Evolutionary conservation across 2,888 invertebrate genomes (phyloP), one percentile per base, ranked within the genome.

Genomic region (Strigamia maritima): DNA sequence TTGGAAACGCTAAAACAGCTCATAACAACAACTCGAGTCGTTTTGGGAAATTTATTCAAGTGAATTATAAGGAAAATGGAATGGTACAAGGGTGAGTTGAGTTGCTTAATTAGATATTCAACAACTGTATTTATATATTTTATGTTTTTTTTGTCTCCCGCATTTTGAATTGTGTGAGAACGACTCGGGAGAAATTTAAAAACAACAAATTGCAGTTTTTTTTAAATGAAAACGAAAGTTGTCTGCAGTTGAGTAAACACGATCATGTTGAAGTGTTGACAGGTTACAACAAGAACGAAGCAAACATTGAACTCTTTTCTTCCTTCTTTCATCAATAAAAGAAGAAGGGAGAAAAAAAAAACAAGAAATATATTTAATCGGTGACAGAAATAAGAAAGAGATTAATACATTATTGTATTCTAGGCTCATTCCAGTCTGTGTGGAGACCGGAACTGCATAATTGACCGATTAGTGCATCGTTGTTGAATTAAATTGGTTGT

Each of bases 1-100:
- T 98, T 87, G 98, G 98, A n/a, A 98, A 98, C 88, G 97, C 98
- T 0, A 97, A 97, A 88, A 98, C 97, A 40, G 94, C 97, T 2
- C 97, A 97, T 85, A 97, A 97, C 86, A 97, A 97, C 87, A 98
- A 98, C 87, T 96, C 96, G 78, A 96, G 96, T 89, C 90, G 98
- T 81, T 98, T 97, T 87, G 97, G 97, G 77, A 98, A 98, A 87
- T 98, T 97, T 87, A 97, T 98, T 83, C 97, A 97, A 90, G 94
- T 97, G 83, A 96, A 96, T 88, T 98, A 97, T 87, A 94, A 95
- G 85, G 97, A 97, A 88, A 97, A 97, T 91, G 97, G 98, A 83
- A 96, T 97, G 94, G 97, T 97, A 26, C 96, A 97, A 85, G 97
- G 97, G 91, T 91, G 86, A 87, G 89, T 79, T 91, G 86, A 87